Evolutionary conservation across 2,113 vertebrate genomes (phyloP), one percentile per base, ranked within the genome.

Genomic region (Uria aalge): DNA sequence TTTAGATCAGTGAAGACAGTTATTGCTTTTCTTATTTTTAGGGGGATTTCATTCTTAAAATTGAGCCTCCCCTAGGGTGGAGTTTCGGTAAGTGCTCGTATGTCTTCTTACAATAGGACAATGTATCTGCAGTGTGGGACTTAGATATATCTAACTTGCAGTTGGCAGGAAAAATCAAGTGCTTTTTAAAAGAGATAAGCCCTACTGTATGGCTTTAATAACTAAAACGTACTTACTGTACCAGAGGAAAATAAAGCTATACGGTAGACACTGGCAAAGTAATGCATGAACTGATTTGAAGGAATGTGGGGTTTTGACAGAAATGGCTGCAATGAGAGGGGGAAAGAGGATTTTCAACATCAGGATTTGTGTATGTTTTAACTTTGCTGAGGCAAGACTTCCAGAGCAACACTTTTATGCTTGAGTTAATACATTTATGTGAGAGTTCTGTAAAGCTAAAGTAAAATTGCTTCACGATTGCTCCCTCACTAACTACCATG

Each of bases 31-130:
- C 40, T 57, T 73, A 55, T 81, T 94, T 86, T 18, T 96, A 99
- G 99, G 99, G 99, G 88, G 99, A 99, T 98, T 99, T 99, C 98
- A 98, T 99, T 95, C 97, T 99, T 97, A 99, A 99, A 98, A 99
- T 99, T 69, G 99, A 99, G 93, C 99, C 99, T 96, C 99, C 99
- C 60, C 98, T 98, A 29, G 99, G 99, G 66, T 99, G 99, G 99
- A 99, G 99, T 97, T 99, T 99, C 64, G 99, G 99, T 99, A 98
- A 98, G 99, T 97, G 85, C 40, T 62, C 6, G 0, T 79, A 26
- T 68, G 48, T 92, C 43, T 88, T 92, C 41, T 90, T 93, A 60
- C 15, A 76, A 6, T 48, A 67, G 64, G 13, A 18, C 36, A 11
- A 53, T 24, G 30, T 81, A 12, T 88, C 40, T 90, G 73, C 53